A percentile compares a stretch with the other conserved stretches of the same genome.
These are phyloP conservation scores for Bubo scandiacus DNA, from an alignment of 2,113 vertebrate genomes.

Conservation along the genomic window DNA sequence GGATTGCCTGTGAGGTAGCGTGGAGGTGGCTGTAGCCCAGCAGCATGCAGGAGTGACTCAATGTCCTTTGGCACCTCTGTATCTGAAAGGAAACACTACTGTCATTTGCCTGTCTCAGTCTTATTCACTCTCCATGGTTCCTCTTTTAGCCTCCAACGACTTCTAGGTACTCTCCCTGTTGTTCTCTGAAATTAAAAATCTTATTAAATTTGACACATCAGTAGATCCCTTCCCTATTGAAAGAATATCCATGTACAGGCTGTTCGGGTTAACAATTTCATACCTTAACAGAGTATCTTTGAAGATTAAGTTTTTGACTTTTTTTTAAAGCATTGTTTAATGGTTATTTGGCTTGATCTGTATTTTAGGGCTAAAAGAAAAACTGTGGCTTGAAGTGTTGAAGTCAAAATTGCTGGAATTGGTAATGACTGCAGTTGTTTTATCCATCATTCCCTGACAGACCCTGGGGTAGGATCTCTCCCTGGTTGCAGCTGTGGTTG, in stretches of 20 bases:
- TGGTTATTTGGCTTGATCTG: rapidly evolving
- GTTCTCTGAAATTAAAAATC: not conserved
- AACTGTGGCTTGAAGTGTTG: not conserved
- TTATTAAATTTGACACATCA: not conserved
- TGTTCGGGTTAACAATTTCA: not conserved
- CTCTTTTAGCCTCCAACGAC: not conserved
- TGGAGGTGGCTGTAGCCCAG: not conserved
- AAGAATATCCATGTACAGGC: not conserved
- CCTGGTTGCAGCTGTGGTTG: not conserved
- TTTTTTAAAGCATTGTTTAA: not conserved
- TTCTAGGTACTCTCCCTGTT: not conserved
- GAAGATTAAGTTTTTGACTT: not conserved
- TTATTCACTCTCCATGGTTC: not conserved
- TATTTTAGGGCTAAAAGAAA: not conserved
- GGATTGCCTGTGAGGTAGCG: not conserved
- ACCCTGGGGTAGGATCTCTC: not conserved
- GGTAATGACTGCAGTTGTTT: not conserved
- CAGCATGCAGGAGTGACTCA: not conserved
- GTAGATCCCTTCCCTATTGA: not conserved
- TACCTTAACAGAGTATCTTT: not conserved
- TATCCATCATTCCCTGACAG: not conserved
- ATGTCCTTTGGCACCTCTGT: not conserved
- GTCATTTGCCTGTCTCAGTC: not conserved
- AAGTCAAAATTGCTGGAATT: not conserved
- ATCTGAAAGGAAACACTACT: not conserved